Percentiles rank a stretch among this genome's conserved stretches.
Conservation (phyloP, 2,888 invertebrate genomes). For the Ormyrus nitidulus region DNA sequence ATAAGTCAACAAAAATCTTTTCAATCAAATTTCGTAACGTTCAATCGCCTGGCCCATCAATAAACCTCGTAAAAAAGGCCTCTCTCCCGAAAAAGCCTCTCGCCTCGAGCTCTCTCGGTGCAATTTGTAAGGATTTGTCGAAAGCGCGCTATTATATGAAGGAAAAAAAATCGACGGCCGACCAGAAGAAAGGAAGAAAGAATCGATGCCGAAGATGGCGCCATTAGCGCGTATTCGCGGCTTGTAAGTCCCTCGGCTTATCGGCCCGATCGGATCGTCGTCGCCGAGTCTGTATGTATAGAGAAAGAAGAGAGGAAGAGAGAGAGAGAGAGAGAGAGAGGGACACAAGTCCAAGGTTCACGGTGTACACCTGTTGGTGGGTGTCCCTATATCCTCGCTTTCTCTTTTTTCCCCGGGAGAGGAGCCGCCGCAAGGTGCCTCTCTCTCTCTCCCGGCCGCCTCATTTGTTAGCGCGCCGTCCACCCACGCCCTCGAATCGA, state of each 20-base stretch:
- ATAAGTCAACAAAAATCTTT: slow-evolving; percentile 20
- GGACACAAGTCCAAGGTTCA: slow-evolving; percentile 51
- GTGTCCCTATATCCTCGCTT: slow-evolving; percentile 35
- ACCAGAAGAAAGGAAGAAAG: slow-evolving; percentile 12
- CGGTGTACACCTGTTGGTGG: slow-evolving; percentile 61
- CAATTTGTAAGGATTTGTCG: slow-evolving; percentile 50
- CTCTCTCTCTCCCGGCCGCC: slow-evolving; percentile 39
- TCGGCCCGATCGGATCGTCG: slow-evolving; percentile 65
- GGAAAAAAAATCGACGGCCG: neutral
- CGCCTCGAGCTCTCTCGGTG: neutral
- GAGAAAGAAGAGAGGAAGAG: neutral
- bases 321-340: slow-evolving; percentile 35
- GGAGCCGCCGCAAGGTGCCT: neutral
- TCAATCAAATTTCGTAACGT: slow-evolving; percentile 13
- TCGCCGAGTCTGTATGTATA: slow-evolving; percentile 48
- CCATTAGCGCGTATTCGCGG: slow-evolving; percentile 59
- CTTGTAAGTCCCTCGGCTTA: slow-evolving; percentile 61
- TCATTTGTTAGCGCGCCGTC: slow-evolving; percentile 61
- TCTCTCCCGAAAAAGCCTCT: neutral
- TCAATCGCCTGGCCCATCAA: neutral
- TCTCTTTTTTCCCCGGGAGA: slow-evolving; percentile 6
- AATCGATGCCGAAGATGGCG: slow-evolving; percentile 23
- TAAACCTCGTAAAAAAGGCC: neutral
- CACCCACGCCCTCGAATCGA: slow-evolving; percentile 39
- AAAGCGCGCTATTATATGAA: slow-evolving; percentile 31